Percentiles rank a stretch among this genome's conserved stretches.
Evolutionary conservation across 2,797 vertebrate species (phyloP).

Genomic region (Scyliorhinus canicula): DNA sequence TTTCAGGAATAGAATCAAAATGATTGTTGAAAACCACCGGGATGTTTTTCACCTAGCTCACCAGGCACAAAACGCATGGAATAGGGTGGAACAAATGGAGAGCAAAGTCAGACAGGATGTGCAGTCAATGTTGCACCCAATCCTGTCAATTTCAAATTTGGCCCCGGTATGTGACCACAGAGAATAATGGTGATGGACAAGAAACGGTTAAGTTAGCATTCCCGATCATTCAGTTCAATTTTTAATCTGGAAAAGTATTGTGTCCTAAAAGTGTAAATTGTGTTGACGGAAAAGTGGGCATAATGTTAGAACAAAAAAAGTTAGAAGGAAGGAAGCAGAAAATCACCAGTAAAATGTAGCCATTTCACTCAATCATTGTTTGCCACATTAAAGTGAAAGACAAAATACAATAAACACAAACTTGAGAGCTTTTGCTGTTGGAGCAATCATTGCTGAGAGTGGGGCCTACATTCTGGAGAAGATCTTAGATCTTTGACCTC

Average conservation of each 20-base stretch:
- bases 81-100: background rate
- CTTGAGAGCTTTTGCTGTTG: background rate
- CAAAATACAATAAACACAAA: background rate
- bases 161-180: too few species aligned
- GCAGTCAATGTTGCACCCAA: background rate
- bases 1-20: background rate
- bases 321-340: background rate
- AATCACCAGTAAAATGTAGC: background rate
- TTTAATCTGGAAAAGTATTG: background rate
- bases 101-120: background rate
- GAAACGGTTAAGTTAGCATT: background rate
- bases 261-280: background rate
- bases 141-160: background rate
- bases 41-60: background rate
- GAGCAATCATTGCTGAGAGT: background rate
- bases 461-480: slow-evolving; percentile 6
- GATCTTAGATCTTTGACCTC: background rate
- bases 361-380: background rate
- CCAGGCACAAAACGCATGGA: background rate
- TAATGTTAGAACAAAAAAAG: background rate
- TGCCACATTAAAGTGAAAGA: background rate
- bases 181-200: background rate
- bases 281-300: background rate
- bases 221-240: background rate
- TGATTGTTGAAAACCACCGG: background rate